Evolutionary conservation across 2,888 invertebrate genomes (phyloP).

Genomic region (Chydorus sphaericus): DNA sequence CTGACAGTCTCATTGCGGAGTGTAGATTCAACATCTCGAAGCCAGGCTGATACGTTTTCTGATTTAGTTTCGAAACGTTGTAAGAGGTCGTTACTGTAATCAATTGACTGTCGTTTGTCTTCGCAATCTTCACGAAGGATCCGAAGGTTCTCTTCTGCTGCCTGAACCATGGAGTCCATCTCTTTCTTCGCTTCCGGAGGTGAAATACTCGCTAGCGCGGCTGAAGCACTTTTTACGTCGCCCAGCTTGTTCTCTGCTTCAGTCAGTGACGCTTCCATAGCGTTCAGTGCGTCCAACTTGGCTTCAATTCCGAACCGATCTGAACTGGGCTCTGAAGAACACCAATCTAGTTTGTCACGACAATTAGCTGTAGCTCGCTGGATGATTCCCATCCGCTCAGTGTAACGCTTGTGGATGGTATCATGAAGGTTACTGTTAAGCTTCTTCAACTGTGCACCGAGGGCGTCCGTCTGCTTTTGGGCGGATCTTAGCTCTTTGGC

Average conservation of each 20-base stretch:
- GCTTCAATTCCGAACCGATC: constrained; percentile 87
- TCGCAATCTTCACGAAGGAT: constrained; percentile 49
- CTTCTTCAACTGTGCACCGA: constrained; percentile 66
- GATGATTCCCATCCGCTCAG: constrained; percentile 52
- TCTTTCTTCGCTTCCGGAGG: constrained; percentile 50
- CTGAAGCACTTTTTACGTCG: constrained; percentile 54
- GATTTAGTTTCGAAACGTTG: constrained; percentile 61
- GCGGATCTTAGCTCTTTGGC: constrained; percentile 68
- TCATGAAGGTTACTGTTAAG: constrained; percentile 33
- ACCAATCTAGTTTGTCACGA: constrained; percentile 82
- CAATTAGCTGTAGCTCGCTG: constrained; percentile 64
- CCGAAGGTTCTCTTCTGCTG: constrained; percentile 52
- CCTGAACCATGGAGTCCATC: constrained; percentile 51
- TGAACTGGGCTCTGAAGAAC: constrained; percentile 70
- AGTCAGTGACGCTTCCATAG: constrained; percentile 53
- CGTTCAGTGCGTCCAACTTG: constrained; percentile 62
- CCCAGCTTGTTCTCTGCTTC: constrained; percentile 51
- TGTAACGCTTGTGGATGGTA: constrained; percentile 8
- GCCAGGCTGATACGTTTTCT: constrained; percentile 57
- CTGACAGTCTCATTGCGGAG: constrained; percentile 56
- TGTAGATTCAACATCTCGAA: constrained; percentile 62
- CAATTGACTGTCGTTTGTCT: constrained; percentile 49
- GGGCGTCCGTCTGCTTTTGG: constrained; percentile 67
- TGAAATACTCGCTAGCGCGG: constrained; percentile 56
- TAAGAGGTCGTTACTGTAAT: constrained; percentile 59